Conservation (phyloP, 2,797 vertebrate species). For the Enteromius trimaculatus region DNA sequence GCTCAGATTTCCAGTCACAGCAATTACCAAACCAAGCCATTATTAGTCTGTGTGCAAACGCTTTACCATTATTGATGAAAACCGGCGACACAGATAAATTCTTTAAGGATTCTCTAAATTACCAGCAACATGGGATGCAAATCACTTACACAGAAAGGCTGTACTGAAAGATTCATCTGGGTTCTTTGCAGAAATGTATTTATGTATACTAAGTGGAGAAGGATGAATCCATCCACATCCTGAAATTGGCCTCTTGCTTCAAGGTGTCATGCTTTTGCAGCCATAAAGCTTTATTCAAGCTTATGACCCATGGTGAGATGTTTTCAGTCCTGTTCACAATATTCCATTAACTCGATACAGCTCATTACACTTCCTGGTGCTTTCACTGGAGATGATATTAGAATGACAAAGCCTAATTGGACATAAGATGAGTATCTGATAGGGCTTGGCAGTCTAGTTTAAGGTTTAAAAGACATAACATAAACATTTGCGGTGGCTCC, state of each 20-base stretch:
- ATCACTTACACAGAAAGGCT: background rate
- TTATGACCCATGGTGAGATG: background rate
- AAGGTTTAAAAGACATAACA: background rate
- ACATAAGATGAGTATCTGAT: background rate
- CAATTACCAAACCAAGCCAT: background rate
- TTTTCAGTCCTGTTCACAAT: background rate
- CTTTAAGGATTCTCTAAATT: slow-evolving; percentile 10
- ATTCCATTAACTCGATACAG: slow-evolving; percentile 16
- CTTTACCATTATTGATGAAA: slow-evolving; percentile 6
- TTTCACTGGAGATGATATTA: slow-evolving; percentile 1
- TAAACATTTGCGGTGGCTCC: background rate
- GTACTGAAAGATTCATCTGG: background rate
- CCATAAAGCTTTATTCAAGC: slow-evolving; percentile 14
- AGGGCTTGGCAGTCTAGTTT: background rate
- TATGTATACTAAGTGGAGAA: background rate
- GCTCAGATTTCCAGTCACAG: background rate
- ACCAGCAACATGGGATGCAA: background rate
- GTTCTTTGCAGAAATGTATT: background rate
- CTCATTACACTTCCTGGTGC: background rate
- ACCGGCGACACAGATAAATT: background rate
- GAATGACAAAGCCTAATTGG: slow-evolving; percentile 12
- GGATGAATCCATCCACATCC: background rate
- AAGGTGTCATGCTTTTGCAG: background rate
- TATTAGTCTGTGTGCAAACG: slow-evolving; percentile 2
- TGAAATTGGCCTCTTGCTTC: background rate